These are phyloP conservation scores for Lamellibrachia columna DNA, from an alignment of 2,888 invertebrate species.

Conservation along the genomic window DNA sequence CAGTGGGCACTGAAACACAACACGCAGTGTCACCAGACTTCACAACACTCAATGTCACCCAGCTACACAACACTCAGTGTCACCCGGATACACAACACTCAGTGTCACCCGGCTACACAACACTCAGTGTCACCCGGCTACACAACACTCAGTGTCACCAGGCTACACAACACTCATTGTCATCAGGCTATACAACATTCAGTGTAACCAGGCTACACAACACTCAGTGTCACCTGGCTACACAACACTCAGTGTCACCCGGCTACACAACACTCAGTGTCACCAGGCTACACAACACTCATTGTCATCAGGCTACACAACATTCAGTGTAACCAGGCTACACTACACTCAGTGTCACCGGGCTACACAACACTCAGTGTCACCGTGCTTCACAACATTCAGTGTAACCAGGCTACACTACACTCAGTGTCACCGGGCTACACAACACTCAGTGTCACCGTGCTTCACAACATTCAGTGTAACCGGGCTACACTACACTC, in stretches of 20 bases:
- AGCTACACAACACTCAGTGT: not conserved
- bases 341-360: too few relatives aligned
- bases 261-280: constrained; percentile 18
- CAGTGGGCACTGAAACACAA: constrained; percentile 78
- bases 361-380: too few relatives aligned
- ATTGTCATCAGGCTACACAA: too few relatives aligned
- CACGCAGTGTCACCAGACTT: not conserved
- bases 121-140: not conserved
- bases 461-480: constrained; percentile 13
- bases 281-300: not conserved
- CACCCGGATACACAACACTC: too few relatives aligned
- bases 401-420: too few relatives aligned
- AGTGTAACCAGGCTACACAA: too few relatives aligned
- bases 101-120: too few relatives aligned
- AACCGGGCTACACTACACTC: not conserved
- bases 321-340: too few relatives aligned
- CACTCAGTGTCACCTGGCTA: too few relatives aligned
- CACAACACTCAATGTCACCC: not conserved
- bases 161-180: not conserved
- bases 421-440: too few relatives aligned
- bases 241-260: too few relatives aligned
- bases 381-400: not conserved
- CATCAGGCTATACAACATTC: not conserved
- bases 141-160: not conserved
- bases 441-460: too few relatives aligned